Base-by-base conservation (phyloP, 2,888 invertebrate species). In the Lottia scabra region DNA sequence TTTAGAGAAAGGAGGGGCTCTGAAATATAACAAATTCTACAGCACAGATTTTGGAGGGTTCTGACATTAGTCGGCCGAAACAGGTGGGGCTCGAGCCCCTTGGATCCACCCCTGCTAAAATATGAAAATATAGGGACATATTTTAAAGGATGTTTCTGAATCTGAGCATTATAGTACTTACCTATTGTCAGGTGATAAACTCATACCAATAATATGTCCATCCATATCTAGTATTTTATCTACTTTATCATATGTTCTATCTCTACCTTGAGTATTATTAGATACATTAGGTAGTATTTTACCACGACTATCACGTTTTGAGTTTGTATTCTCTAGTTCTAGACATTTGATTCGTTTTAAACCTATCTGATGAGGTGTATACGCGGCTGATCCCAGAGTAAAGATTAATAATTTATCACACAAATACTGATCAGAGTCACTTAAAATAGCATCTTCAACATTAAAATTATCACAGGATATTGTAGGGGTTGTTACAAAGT, bases 171-270 rank as follows among this genome's bases (percentile, higher is more conserved):
- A 38, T 1, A 38, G 38, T 38, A 70, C 78, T 78, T 85, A 92
- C 93, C 93, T 91, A 84, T 95, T 94, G 90, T 95, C 95, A 0
- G 95, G 95, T 76, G 95, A 95, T 16, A 96, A 90, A 1, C 94
- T 93, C 94, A 96, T 95, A 81, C 96, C 96, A 81, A 95, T 95
- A 73, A 96, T 95, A 86, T 95, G 95, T 0, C 95, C 95, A 86
- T 95, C 94, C 68, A 96, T 91, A 89, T 96, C 95, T 75, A 96
- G 94, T 10, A 94, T 89, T 88, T 94, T 93, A 90, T 96, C 95
- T 19, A 94, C 92, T 85, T 92, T 92, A 87, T 95, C 94, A 71
- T 85, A 87, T n/a, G 77, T 77, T 13, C 76, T 68, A 38, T 83
- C 81, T 67, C 77, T 30, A 16, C 80, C 78, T 16, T 81, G 81